Conservation (phyloP, 2,888 invertebrate genomes). For the Melinaea marsaeus region DNA sequence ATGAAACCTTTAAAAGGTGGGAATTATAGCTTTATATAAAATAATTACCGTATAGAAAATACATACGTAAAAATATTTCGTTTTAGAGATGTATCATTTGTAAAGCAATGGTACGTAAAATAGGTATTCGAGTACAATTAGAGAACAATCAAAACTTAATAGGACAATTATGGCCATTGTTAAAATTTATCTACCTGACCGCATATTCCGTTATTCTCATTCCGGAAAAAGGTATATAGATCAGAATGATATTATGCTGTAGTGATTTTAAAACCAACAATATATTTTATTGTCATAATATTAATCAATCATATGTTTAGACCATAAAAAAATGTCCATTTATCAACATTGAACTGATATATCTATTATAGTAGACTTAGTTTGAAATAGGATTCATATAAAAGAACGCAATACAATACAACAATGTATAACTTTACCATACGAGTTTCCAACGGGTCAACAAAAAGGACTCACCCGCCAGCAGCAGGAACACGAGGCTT, state of each 20-base stretch:
- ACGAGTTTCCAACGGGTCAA: background rate
- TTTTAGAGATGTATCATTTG: background rate
- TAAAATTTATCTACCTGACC: conserved; percentile 1
- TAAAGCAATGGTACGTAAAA: background rate
- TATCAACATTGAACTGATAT: too few species aligned
- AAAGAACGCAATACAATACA: background rate
- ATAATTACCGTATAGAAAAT: background rate
- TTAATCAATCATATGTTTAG: too few species aligned
- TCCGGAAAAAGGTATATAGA: background rate
- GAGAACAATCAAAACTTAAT: background rate
- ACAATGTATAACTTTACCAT: background rate
- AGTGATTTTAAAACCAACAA: too few species aligned
- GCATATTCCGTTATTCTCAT: background rate
- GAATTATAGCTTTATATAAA: too few species aligned
- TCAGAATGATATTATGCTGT: too few species aligned
- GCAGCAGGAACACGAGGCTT: conserved; percentile 33
- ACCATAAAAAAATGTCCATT: too few species aligned
- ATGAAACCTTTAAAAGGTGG: too few species aligned
- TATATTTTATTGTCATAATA: too few species aligned
- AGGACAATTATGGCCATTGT: conserved; percentile 1
- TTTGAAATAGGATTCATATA: background rate
- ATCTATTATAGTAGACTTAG: background rate
- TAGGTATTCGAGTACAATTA: conserved; percentile 2
- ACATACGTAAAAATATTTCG: background rate
- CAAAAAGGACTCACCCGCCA: conserved; percentile 34